phyloP scores from a whole-genome alignment of 2,888 invertebrate genomes.

The Euphydryas editha region DNA sequence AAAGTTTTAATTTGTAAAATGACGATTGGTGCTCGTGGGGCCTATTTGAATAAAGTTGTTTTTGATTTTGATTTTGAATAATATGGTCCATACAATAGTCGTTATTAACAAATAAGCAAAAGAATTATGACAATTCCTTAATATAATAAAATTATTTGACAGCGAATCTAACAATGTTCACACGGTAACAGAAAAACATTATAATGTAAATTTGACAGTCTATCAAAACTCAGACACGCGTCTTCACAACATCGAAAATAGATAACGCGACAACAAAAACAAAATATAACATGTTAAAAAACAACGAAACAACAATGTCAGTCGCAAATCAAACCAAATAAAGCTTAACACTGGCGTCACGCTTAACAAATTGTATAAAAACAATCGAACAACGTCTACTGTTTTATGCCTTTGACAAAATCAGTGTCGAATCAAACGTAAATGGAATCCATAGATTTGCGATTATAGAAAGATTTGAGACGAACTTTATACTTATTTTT shows the following conservation, averaged over 20 bases:
- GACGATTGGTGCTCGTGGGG: too few relatives aligned
- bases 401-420: slow-evolving; percentile 80
- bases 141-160: not conserved
- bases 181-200: slow-evolving; percentile 57
- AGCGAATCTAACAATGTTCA: slow-evolving; percentile 52
- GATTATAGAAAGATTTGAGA: slow-evolving; percentile 51
- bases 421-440: slow-evolving; percentile 78
- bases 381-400: slow-evolving; percentile 73
- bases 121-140: not conserved
- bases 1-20: too few relatives aligned
- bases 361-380: slow-evolving; percentile 78
- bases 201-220: slow-evolving; percentile 80
- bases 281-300: slow-evolving; percentile 63
- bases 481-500: slow-evolving; percentile 9
- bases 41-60: too few relatives aligned
- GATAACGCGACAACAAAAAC: slow-evolving; percentile 68
- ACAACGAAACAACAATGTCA: slow-evolving; percentile 74
- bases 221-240: slow-evolving; percentile 77
- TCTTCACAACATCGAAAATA: slow-evolving; percentile 58
- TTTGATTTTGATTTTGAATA: too few relatives aligned
- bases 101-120: not conserved
- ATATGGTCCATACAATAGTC: too few relatives aligned
- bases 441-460: slow-evolving; percentile 71
- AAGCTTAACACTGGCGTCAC: slow-evolving; percentile 55
- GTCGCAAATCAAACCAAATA: slow-evolving; percentile 77